These are phyloP conservation scores for Heliconius hermathena DNA, from an alignment of 1,140 invertebrate genomes.

Conservation along the genomic window DNA sequence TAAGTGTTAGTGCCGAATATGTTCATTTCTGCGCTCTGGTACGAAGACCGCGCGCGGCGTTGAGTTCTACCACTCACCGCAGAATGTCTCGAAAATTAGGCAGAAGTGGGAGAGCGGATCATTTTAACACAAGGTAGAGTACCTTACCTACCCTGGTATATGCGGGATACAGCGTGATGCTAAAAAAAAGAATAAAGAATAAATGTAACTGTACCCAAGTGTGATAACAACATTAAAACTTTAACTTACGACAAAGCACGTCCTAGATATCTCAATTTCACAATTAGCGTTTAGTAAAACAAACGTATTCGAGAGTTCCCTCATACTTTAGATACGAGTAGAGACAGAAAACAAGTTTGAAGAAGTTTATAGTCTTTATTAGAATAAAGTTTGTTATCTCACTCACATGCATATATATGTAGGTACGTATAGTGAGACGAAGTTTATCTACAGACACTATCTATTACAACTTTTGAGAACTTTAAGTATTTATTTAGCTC, in stretches of 20 bases:
- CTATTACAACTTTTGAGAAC: constrained; percentile 2
- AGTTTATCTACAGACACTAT: background rate
- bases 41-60: background rate
- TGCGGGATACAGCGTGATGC: background rate
- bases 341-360: background rate
- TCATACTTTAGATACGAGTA: constrained; percentile 2
- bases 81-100: background rate
- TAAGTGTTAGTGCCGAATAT: too few relatives aligned
- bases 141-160: background rate
- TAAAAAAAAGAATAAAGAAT: background rate
- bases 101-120: background rate
- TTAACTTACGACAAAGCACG: background rate
- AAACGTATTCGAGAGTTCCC: background rate
- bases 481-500: background rate
- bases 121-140: background rate
- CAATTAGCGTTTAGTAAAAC: constrained; percentile 7
- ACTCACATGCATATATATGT: background rate
- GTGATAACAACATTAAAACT: background rate
- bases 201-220: background rate
- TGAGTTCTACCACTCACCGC: background rate
- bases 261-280: background rate
- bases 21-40: background rate
- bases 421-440: background rate
- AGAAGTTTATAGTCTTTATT: constrained; percentile 13
- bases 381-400: constrained; percentile 1